Evolutionary conservation across 2,113 vertebrate species (phyloP).

Genomic region (Mesoclemmys tuberculata): DNA sequence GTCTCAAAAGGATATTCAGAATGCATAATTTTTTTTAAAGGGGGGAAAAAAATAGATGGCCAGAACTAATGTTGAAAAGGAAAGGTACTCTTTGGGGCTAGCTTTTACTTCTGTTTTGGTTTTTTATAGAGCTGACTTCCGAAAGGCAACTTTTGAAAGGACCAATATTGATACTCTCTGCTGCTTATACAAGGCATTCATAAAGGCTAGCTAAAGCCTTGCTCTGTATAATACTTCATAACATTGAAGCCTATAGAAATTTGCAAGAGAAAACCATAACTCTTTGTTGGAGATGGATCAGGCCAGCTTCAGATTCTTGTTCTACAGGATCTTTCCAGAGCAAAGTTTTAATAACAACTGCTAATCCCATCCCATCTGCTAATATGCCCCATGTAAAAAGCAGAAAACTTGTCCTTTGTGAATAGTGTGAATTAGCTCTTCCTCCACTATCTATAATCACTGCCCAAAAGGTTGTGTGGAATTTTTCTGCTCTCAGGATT

Average conservation of each 20-base stretch:
- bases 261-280: conserved; percentile 6
- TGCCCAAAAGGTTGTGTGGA: neutral
- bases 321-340: conserved; percentile 60
- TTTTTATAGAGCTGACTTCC: conserved; percentile 8
- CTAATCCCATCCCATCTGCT: conserved; percentile 61
- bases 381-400: conserved; percentile 20
- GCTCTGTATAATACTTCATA: conserved; percentile 39
- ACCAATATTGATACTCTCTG: neutral
- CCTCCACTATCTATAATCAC: conserved; percentile 32
- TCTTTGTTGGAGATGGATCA: conserved; percentile 55
- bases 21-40: neutral
- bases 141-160: neutral
- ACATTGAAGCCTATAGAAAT: neutral
- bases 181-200: conserved; percentile 38
- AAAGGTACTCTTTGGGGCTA: neutral
- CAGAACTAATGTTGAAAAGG: neutral
- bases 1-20: no score
- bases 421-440: neutral
- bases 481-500: neutral
- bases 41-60: neutral
- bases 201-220: conserved; percentile 38
- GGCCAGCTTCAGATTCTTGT: conserved; percentile 65
- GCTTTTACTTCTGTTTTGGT: neutral
- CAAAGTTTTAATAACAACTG: conserved; percentile 69
- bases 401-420: conserved; percentile 28